Evolutionary conservation across 2,888 invertebrate species (phyloP), one percentile per base, ranked within the genome.

Genomic region (Hydropsyche betteni): DNA sequence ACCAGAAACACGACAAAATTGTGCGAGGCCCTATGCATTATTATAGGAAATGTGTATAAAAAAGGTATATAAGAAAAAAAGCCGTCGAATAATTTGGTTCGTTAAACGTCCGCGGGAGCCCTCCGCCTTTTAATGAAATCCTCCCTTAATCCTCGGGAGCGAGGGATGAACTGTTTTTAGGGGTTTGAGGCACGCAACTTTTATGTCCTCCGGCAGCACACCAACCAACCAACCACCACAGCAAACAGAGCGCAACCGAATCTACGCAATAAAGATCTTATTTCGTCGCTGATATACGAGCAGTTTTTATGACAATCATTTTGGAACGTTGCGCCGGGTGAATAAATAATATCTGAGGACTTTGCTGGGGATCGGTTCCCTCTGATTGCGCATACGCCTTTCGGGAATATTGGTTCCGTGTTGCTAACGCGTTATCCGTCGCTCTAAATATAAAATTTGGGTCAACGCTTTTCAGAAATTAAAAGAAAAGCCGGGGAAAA

Each of bases 251-350:
- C 72, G 72, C 72, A 72, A 72, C 72, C 72, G 72, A 72, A 72
- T 72, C 72, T 70, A 69, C 58, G 70, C 75, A 64, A 79, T 79
- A 79, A 77, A 79, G 77, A 79, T 79, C 76, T 79, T 77, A 79
- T 76, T 77, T 75, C 77, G 70, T 69, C 75, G 75, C 76, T 75
- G 77, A 79, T 79, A 77, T 77, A 76, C 79, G 76, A 74, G 44
- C 74, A 74, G 64, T 77, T 79, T 77, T 79, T 79, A 77, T 79
- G 77, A 70, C 75, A 79, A 79, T 79, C 77, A 79, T 79, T 79
- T 74, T 75, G 76, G 71, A 75, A 74, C 77, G 74, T 74, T 77
- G 68, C 77, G 69, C 51, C 74, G 77, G 75, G 76, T 78, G 77
- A 77, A 77, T 77, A 75, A 75, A 75, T 75, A 77, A 75, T 75